Conservation (phyloP, 2,113 vertebrate species). For the Hippocampus guttulatus region DNA sequence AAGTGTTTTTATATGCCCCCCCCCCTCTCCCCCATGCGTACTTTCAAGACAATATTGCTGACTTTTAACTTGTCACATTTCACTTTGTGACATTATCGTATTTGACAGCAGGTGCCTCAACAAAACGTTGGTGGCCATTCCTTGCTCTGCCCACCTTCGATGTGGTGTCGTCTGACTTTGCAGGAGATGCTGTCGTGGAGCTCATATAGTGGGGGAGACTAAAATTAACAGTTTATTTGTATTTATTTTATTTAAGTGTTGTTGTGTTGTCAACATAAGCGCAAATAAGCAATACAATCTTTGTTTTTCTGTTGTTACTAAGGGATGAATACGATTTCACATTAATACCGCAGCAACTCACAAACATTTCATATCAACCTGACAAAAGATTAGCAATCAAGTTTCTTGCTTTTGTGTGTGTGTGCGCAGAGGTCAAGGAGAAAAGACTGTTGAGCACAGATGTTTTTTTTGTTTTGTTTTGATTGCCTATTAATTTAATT, state of each 20-base stretch:
- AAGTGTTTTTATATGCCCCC: no score
- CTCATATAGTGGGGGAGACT: background rate
- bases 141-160: background rate
- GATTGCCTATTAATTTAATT: conserved; percentile 63
- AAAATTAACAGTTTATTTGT: background rate
- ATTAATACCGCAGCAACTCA: background rate
- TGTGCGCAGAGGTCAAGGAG: conserved; percentile 3
- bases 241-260: background rate
- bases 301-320: conserved; percentile 6
- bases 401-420: conserved; percentile 12
- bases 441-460: conserved; percentile 66
- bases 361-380: conserved; percentile 3
- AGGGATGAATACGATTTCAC: background rate
- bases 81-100: background rate
- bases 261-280: background rate
- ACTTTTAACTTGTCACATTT: background rate
- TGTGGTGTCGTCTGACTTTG: background rate
- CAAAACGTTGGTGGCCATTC: background rate
- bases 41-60: no score
- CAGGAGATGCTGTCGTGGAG: background rate
- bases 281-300: conserved; percentile 1
- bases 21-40: no score
- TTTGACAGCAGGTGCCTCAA: no score
- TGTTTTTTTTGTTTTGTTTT: conserved; percentile 48
- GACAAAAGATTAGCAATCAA: background rate